Evolutionary conservation across 2,888 invertebrate species (phyloP).

Genomic region (Pandemis cinnamomeana): DNA sequence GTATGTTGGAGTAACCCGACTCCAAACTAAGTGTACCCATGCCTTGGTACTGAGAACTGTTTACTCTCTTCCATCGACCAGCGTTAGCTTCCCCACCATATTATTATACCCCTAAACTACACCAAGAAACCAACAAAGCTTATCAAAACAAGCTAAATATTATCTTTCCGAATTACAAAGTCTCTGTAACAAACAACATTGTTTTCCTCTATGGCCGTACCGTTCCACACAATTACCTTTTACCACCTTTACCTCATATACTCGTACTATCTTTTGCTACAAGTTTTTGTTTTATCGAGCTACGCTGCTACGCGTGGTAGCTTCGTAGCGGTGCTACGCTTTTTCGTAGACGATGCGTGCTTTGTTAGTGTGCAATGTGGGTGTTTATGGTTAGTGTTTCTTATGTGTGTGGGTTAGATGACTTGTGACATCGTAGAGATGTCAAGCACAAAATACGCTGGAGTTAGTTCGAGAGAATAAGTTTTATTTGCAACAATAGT

Average conservation of each 20-base stretch:
- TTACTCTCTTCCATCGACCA: neutral
- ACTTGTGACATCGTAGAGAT: neutral
- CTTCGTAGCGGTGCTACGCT: conserved; percentile 9
- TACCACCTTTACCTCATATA: neutral
- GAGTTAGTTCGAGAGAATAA: too few species aligned
- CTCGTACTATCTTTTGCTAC: neutral
- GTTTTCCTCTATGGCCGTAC: conserved; percentile 7
- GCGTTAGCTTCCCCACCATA: neutral
- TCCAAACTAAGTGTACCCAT: neutral
- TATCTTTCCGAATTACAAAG: conserved; percentile 12
- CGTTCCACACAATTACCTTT: conserved; percentile 13
- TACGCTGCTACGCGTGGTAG: conserved; percentile 39
- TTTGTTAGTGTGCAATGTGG: neutral
- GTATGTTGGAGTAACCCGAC: neutral
- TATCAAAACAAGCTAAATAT: conserved; percentile 16
- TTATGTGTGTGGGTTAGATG: neutral
- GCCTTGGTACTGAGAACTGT: neutral
- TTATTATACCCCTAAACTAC: conserved; percentile 2
- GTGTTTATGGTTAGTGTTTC: neutral
- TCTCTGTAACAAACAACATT: conserved; percentile 3
- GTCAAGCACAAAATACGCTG: neutral
- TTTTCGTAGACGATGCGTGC: neutral
- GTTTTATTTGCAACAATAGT: too few species aligned
- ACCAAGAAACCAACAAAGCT: conserved; percentile 10
- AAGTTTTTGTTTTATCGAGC: conserved; percentile 28